A percentile compares a stretch with the other conserved stretches of the same genome.
Conservation (phyloP, 2,113 vertebrate genomes). For the Romanogobio albipinnatus region DNA sequence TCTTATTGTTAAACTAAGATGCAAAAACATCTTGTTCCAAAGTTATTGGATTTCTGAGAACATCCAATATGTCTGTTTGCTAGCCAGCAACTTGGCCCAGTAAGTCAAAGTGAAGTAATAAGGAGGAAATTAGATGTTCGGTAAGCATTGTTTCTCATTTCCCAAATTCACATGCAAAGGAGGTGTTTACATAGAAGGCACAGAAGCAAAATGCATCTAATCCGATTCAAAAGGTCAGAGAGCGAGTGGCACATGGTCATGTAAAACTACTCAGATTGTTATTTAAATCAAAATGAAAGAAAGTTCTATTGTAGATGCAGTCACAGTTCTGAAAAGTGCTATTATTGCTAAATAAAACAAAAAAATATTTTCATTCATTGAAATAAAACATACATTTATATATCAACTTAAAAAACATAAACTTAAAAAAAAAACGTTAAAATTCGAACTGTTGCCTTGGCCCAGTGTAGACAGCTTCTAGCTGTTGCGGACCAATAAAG, state of each 20-base stretch:
- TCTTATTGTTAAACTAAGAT: not conserved
- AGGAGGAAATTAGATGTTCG: not conserved
- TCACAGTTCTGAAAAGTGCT: not conserved
- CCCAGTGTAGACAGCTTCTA: too few species aligned
- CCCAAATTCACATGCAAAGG: not conserved
- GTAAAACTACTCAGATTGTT: not conserved
- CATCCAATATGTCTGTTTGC: not conserved
- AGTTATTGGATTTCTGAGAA: not conserved
- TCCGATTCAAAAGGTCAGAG: not conserved
- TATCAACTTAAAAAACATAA: too few species aligned
- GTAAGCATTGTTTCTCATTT: not conserved
- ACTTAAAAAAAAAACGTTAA: too few species aligned
- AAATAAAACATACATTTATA: too few species aligned
- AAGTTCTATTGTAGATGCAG: not conserved
- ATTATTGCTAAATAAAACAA: not conserved
- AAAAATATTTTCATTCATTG: not conserved
- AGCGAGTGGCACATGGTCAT: not conserved
- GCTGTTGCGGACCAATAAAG: too few species aligned
- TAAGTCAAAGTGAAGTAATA: not conserved
- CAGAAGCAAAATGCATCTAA: not conserved
- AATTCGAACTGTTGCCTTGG: too few species aligned
- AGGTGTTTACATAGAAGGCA: not conserved
- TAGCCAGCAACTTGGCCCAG: not conserved
- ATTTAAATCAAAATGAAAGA: not conserved
- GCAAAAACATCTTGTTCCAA: not conserved